phyloP scores from a whole-genome alignment of 2,888 invertebrate species.

The Drosophila kuntzei region DNA sequence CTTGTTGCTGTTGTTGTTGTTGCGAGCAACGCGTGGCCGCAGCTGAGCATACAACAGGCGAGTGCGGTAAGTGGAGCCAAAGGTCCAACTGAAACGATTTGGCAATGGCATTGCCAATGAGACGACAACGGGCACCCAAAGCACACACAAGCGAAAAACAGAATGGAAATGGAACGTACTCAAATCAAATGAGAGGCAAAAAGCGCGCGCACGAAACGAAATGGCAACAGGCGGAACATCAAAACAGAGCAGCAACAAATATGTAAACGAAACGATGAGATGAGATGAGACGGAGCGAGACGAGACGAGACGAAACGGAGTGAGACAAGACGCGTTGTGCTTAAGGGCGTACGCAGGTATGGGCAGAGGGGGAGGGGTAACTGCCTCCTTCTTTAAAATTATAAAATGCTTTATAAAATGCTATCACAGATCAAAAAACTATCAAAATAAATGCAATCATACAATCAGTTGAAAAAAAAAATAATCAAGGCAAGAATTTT shows the following conservation, averaged over 20 bases:
- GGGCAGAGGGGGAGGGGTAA: no score
- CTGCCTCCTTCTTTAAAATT: no score
- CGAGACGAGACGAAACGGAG: not conserved
- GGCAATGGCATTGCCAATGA: slow-evolving; percentile 40
- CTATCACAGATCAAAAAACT: no score
- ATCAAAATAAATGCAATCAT: no score
- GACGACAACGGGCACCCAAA: slow-evolving; percentile 10
- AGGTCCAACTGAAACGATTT: slow-evolving; percentile 38
- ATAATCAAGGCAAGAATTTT: no score
- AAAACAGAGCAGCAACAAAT: slow-evolving; percentile 64
- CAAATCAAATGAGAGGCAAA: slow-evolving; percentile 16
- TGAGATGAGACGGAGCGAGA: not conserved
- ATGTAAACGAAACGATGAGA: slow-evolving; percentile 40
- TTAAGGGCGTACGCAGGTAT: no score
- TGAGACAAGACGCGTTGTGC: not conserved
- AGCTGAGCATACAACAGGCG: slow-evolving; percentile 51
- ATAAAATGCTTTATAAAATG: no score
- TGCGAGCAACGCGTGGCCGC: slow-evolving; percentile 57
- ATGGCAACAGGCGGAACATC: slow-evolving; percentile 53
- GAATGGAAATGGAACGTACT: slow-evolving; percentile 26
- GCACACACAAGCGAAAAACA: slow-evolving; percentile 14
- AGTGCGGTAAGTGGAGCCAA: slow-evolving; percentile 57
- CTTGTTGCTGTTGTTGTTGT: slow-evolving; percentile 29
- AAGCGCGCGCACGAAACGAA: slow-evolving; percentile 52
- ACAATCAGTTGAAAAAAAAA: no score